phyloP scores from a whole-genome alignment of 2,797 vertebrate genomes.

The Coluber constrictor region DNA sequence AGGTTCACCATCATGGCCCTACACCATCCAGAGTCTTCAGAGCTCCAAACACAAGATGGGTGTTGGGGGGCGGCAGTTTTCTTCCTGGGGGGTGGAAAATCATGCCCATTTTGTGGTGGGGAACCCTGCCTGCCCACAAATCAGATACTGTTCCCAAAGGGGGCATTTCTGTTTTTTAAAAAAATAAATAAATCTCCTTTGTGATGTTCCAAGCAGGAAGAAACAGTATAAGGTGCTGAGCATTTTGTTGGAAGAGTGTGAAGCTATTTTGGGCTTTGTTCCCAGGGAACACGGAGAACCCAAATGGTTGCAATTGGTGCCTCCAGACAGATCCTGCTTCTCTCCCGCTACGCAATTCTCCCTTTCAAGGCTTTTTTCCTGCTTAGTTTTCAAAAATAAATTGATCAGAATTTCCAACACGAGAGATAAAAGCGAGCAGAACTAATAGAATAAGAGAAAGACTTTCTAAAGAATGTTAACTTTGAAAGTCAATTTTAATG shows the following conservation, averaged over 20 bases:
- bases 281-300: not conserved
- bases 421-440: not conserved
- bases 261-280: not conserved
- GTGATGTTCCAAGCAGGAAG: not conserved
- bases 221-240: not conserved
- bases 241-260: not conserved
- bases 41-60: not conserved
- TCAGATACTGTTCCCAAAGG: not conserved
- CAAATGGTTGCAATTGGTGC: not conserved
- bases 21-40: not conserved
- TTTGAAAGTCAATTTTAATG: not conserved
- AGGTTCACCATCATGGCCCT: too few relatives aligned
- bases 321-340: not conserved
- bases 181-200: not conserved
- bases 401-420: not conserved
- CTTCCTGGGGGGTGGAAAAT: not conserved
- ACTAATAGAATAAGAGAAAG: not conserved
- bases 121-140: not conserved
- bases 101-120: not conserved
- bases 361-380: not conserved
- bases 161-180: not conserved
- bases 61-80: too few relatives aligned
- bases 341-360: not conserved
- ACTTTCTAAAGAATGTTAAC: not conserved
- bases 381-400: not conserved